These are phyloP conservation scores for Heteromormyrus szaboi DNA, from an alignment of 2,797 vertebrate species.

Conservation along the genomic window DNA sequence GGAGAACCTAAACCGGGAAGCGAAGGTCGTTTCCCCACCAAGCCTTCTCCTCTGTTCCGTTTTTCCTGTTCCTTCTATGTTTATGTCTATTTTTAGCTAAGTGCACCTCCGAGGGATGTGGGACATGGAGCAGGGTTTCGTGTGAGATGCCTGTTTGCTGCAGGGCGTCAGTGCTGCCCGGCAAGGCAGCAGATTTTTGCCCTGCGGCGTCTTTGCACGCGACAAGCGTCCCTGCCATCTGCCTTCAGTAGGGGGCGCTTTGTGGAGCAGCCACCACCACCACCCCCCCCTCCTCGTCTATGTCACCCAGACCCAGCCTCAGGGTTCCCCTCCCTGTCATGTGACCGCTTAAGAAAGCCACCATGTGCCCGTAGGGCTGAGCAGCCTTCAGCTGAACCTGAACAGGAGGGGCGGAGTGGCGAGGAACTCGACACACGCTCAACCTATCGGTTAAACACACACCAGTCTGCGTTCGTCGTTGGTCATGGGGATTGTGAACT, in stretches of 20 bases:
- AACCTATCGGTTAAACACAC: background rate
- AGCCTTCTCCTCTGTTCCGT: background rate
- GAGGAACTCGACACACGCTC: background rate
- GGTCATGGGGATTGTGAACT: conserved; percentile 11
- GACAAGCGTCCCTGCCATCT: background rate
- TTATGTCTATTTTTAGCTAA: background rate
- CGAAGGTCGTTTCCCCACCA: background rate
- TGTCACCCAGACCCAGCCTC: background rate
- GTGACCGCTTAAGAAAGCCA: background rate
- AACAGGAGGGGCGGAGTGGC: background rate
- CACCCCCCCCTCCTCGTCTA: background rate
- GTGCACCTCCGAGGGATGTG: background rate
- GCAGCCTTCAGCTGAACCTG: background rate
- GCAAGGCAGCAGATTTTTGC: background rate
- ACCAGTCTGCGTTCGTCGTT: background rate
- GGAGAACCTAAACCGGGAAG: conserved; percentile 40
- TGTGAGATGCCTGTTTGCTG: background rate
- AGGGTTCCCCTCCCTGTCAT: background rate
- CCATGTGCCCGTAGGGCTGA: background rate
- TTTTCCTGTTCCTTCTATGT: background rate
- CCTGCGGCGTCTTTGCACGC: too few species aligned
- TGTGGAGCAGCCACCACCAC: background rate
- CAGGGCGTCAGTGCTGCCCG: background rate
- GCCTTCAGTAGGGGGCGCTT: background rate
- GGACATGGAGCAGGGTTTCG: background rate